Base-by-base conservation (phyloP, 2,888 invertebrate species). In the Drosophila parthenogenetica region DNA sequence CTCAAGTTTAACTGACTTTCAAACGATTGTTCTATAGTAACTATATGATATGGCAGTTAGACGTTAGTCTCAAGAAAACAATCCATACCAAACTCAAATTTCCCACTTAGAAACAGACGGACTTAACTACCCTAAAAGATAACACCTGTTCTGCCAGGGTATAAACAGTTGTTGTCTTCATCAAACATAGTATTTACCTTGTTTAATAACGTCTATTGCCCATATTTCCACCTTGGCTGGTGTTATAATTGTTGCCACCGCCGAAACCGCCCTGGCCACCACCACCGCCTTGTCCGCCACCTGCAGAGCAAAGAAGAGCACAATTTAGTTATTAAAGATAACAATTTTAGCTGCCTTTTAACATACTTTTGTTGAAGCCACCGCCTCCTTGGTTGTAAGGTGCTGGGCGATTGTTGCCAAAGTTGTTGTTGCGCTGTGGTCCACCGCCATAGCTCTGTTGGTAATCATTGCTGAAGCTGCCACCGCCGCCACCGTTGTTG, bases 371-470 rank as follows among this genome's bases (percentile, higher is more conserved):
- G 76, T 90, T 91, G 37, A 89, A 90, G 16, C 90, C 85, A 17
- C 81, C 83, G 39, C 88, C 79, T 35, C 88, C 79, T 73, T 89
- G 89, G 42, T 72, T 80, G 60, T 91, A 91, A 0, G 91, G 91
- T n/a, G 91, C 87, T 25, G 91, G 89, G 0, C 91, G 90, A 62
- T 73, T 91, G 59, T 81, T 89, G 39, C 90, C 89, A 67, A 90
- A 90, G 60, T 90, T 89, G 58, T 83, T 91, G 89, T 94, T 94
- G 75, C 97, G 94, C 92, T 97, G 95, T 0, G 98, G 97, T 1
- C 98, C 97, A 39, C 97, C 97, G 1, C 96, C 94, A 89, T 96
- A 97, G 68, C 95, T 95, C 91, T 97, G 97, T 85, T 97, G 97
- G 91, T 97, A 97, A 54, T 95, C 95, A 54, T 94, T 94, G 45